These are phyloP conservation scores for Conger conger DNA, from an alignment of 2,113 vertebrate genomes.

Conservation along the genomic window DNA sequence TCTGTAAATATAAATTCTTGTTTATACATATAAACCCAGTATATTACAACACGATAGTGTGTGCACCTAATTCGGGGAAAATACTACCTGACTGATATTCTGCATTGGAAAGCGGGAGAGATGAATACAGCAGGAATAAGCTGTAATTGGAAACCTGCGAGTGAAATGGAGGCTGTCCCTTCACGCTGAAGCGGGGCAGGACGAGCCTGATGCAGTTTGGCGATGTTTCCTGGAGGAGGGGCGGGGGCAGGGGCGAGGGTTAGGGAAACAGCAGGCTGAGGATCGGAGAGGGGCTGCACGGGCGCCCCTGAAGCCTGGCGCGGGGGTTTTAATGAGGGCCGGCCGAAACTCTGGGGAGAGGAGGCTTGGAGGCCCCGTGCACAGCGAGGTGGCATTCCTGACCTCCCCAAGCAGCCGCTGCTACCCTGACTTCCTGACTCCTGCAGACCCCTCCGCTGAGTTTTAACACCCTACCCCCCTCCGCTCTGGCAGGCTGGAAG, in stretches of 20 bases:
- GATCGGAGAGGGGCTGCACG: background rate
- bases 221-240: background rate
- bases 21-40: too few relatives aligned
- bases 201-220: background rate
- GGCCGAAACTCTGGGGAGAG: constrained; percentile 48
- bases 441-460: constrained; percentile 24
- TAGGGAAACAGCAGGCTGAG: background rate
- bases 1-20: too few relatives aligned
- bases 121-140: background rate
- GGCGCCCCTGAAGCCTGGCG: constrained; percentile 31
- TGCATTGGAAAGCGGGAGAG: background rate
- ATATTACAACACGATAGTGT: too few relatives aligned
- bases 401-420: constrained; percentile 58
- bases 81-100: too few relatives aligned
- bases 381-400: constrained; percentile 43
- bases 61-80: too few relatives aligned
- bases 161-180: background rate
- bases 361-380: constrained; percentile 46
- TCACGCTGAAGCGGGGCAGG: background rate
- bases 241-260: background rate
- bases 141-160: background rate
- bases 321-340: constrained; percentile 66
- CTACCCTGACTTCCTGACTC: constrained; percentile 34
- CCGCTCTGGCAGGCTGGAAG: background rate
- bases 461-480: constrained; percentile 7